A percentile compares a stretch with the other conserved stretches of the same genome.
Evolutionary conservation across 1,140 invertebrate genomes (phyloP).

Genomic region (Drosophila novamexicana): DNA sequence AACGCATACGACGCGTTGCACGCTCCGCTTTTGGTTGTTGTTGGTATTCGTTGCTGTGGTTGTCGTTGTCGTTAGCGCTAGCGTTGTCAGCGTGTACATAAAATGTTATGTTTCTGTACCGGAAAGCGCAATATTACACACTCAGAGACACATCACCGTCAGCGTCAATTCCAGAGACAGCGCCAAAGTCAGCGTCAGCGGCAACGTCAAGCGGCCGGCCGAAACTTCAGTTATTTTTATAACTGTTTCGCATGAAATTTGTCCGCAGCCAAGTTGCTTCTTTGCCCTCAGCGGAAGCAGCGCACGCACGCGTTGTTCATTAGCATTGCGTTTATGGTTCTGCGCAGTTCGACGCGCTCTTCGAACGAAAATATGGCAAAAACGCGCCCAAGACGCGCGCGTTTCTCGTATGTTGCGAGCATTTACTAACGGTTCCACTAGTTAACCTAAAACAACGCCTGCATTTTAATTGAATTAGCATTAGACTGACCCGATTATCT

Average conservation of each 20-base stretch:
- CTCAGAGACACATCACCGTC: constrained; percentile 5
- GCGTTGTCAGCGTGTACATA: constrained; percentile 70
- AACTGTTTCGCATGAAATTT: constrained; percentile 74
- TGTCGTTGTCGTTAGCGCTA: constrained; percentile 46
- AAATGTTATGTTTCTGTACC: constrained; percentile 81
- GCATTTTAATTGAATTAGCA: background rate
- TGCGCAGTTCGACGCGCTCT: constrained; percentile 13
- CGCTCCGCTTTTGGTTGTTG: constrained; percentile 46
- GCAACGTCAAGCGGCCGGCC: constrained; percentile 51
- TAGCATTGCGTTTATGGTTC: constrained; percentile 44
- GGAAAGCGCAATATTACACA: constrained; percentile 76
- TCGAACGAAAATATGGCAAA: constrained; percentile 10
- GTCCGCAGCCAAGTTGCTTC: constrained; percentile 27
- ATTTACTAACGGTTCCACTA: constrained; percentile 16
- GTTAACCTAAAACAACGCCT: background rate
- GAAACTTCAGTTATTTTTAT: constrained; percentile 62
- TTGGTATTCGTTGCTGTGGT: constrained; percentile 27
- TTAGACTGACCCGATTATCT: constrained; percentile 1
- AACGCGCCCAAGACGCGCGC: constrained; percentile 9
- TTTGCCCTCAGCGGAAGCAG: constrained; percentile 61
- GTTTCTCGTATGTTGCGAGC: background rate
- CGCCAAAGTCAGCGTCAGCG: constrained; percentile 27
- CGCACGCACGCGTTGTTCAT: constrained; percentile 54
- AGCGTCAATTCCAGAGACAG: constrained; percentile 32
- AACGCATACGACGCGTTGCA: constrained; percentile 78